Evolutionary conservation across 2,888 invertebrate genomes (phyloP), one percentile per base, ranked within the genome.

Genomic region (Coremacera marginata): DNA sequence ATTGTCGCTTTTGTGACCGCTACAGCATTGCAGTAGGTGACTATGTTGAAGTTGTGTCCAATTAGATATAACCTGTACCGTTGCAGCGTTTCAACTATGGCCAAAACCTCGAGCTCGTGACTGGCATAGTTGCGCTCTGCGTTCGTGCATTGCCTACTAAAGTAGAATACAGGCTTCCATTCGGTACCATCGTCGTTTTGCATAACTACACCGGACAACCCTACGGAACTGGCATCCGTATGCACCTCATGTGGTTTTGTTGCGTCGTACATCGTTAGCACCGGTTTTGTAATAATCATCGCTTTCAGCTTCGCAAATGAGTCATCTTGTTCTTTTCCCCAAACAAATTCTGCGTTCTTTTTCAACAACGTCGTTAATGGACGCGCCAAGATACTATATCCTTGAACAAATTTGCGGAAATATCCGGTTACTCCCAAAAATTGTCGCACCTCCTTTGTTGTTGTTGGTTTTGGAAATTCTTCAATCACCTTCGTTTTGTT

Each of bases 371-470:
- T 76, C 7, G 78, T 79, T 25, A 80, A 37, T 0, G 77, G 79
- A 2, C 63, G 22, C 44, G 78, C 78, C 19, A 80, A 74, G 5
- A 71, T 49, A 31, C 77, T 75, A 49, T 79, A 80, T 5, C 72
- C 60, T 44, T 55, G 31, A 31, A 80, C 71, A 63, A 80, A 79
- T 78, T 80, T 74, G n/a, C 73, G 49, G 37, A 80, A 77, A 51
- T 77, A 79, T n/a, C n/a, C n/a, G n/a, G n/a, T n/a, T n/a, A n/a
- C n/a, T n/a, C n/a, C n/a, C n/a, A n/a, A n/a, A n/a, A n/a, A n/a
- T n/a, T n/a, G n/a, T n/a, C n/a, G n/a, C n/a, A n/a, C n/a, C n/a
- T n/a, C n/a, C n/a, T n/a, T 75, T 51, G 44, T 60, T 7, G 22
- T 77, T 0, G 67, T 73, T 49, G 79, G 78, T 1, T 5, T 77